Conservation (phyloP, 2,113 vertebrate genomes). For the Lamprologus callipterus region DNA sequence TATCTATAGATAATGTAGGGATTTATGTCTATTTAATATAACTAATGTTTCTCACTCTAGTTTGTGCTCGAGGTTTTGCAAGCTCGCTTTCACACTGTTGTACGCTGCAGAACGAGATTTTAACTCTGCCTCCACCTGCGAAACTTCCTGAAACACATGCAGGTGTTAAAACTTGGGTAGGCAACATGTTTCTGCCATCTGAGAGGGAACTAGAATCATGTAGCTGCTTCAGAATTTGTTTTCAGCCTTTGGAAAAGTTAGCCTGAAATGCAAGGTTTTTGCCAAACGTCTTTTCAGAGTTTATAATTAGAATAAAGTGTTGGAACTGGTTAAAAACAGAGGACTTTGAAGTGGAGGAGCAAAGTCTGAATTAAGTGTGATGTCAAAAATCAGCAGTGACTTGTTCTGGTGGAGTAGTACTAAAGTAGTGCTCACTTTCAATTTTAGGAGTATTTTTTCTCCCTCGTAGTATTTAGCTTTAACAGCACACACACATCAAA, state of each 20-base stretch:
- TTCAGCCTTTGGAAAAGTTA: neutral
- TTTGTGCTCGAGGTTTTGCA: constrained; percentile 78
- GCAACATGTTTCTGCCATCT: neutral
- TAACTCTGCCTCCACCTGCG: constrained; percentile 83
- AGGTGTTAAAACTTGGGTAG: neutral
- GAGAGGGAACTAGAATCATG: neutral
- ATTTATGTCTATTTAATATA: neutral
- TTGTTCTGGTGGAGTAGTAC: neutral
- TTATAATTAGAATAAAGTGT: neutral
- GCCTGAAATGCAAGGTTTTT: no score
- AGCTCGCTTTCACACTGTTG: constrained; percentile 75
- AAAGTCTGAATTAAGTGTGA: neutral
- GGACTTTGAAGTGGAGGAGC: neutral
- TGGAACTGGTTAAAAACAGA: neutral
- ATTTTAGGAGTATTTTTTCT: neutral
- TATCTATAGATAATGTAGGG: neutral
- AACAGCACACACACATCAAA: neutral
- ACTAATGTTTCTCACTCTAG: constrained; percentile 70
- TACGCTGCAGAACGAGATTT: constrained; percentile 76
- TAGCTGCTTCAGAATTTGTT: neutral
- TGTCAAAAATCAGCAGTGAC: neutral
- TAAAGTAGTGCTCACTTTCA: neutral
- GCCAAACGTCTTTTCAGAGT: neutral
- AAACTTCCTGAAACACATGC: constrained; percentile 77
- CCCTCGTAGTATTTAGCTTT: neutral